Conservation (phyloP, 2,797 vertebrate species). For the Lithobates sylvaticus region DNA sequence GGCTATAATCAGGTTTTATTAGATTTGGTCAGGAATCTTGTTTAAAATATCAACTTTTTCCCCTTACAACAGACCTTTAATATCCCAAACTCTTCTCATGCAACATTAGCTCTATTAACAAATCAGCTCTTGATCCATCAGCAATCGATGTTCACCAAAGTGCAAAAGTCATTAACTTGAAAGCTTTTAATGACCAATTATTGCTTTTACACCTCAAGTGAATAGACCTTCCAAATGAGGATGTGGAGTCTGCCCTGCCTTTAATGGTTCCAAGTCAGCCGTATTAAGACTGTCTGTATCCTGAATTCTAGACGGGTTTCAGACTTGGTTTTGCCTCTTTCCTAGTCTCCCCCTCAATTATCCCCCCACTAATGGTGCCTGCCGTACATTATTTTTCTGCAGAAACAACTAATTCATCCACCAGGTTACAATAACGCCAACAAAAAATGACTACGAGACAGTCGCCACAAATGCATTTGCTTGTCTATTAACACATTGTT, state of each 20-base stretch:
- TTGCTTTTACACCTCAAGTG: slow-evolving; percentile 40
- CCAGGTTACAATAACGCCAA: neutral
- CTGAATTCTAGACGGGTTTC: slow-evolving; percentile 3
- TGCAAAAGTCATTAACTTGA: slow-evolving; percentile 53
- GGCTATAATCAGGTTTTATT: too few relatives aligned
- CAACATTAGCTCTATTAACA: slow-evolving; percentile 27
- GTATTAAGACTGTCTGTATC: slow-evolving; percentile 30
- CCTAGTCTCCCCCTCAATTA: slow-evolving; percentile 11
- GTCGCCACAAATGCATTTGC: slow-evolving; percentile 18
- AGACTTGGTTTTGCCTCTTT: slow-evolving; percentile 28
- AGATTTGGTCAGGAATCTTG: neutral
- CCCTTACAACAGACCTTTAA: neutral
- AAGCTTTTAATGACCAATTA: slow-evolving; percentile 55
- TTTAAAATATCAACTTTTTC: neutral
- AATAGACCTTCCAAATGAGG: slow-evolving; percentile 46
- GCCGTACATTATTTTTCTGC: slow-evolving; percentile 33
- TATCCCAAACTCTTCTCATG: neutral
- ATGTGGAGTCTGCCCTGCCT: slow-evolving; percentile 24
- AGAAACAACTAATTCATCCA: neutral
- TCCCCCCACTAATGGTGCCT: slow-evolving; percentile 22
- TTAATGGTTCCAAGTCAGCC: slow-evolving; percentile 19
- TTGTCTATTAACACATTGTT: slow-evolving; percentile 19
- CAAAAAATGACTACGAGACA: slow-evolving; percentile 8
- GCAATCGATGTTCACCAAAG: slow-evolving; percentile 44
- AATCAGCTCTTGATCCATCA: slow-evolving; percentile 23